These are phyloP conservation scores for Rhimphoctona megacephalus DNA, from an alignment of 2,888 invertebrate genomes.

Conservation along the genomic window DNA sequence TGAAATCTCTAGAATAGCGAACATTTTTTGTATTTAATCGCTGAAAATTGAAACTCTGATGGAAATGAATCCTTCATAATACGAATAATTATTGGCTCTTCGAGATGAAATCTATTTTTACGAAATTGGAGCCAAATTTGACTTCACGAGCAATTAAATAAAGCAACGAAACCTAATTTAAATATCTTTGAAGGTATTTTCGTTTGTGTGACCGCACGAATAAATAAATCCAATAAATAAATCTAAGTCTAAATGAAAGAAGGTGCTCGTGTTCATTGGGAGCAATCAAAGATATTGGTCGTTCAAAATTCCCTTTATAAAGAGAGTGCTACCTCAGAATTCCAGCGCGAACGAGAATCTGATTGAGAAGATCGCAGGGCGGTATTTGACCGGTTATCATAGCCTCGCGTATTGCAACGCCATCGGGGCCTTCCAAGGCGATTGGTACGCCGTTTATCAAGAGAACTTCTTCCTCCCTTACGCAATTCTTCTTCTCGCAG, in stretches of 20 bases:
- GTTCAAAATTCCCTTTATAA: background rate
- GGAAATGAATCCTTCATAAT: background rate
- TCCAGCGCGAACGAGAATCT: constrained; percentile 89
- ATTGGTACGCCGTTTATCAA: constrained; percentile 90
- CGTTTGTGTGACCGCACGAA: background rate
- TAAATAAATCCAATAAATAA: background rate
- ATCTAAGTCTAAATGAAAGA: background rate
- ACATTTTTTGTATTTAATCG: background rate
- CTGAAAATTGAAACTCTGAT: background rate
- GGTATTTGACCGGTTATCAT: constrained; percentile 90
- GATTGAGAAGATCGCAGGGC: constrained; percentile 90
- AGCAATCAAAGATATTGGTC: background rate
- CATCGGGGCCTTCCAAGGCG: constrained; percentile 89
- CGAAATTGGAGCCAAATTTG: too few relatives aligned
- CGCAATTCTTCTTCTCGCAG: constrained; percentile 90
- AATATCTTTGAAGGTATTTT: background rate
- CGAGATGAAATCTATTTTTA: too few relatives aligned
- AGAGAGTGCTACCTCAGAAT: constrained; percentile 85
- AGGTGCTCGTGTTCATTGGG: too few relatives aligned
- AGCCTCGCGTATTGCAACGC: constrained; percentile 89
- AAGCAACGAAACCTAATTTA: background rate
- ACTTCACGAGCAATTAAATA: background rate
- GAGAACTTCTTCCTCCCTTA: constrained; percentile 90
- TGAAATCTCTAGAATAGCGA: background rate
- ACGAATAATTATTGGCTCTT: background rate